Percentiles rank a stretch among this genome's conserved stretches.
These are phyloP conservation scores for Pseudocheirus occidentalis DNA, from an alignment of 2,797 vertebrate species.

Conservation along the genomic window DNA sequence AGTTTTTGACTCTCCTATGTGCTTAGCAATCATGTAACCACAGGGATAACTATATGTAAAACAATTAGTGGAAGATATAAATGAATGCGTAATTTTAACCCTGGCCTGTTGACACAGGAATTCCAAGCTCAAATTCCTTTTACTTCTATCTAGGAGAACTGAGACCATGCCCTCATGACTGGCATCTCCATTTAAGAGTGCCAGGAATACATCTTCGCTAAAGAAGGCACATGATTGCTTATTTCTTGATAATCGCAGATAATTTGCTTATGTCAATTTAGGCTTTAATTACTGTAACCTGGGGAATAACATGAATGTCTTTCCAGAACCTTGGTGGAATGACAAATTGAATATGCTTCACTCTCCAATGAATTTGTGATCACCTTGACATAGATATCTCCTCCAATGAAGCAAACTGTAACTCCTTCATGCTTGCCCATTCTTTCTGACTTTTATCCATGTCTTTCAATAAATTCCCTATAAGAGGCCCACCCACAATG, in stretches of 20 bases:
- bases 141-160: background rate
- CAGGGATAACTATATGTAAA: background rate
- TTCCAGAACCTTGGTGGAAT: background rate
- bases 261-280: slow-evolving; percentile 38
- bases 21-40: background rate
- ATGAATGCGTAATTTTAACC: background rate
- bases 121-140: background rate
- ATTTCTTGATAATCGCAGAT: background rate
- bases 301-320: slow-evolving; percentile 9
- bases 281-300: slow-evolving; percentile 1
- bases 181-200: background rate
- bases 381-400: background rate
- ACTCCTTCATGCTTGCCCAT: background rate
- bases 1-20: background rate
- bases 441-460: background rate
- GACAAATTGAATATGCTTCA: background rate
- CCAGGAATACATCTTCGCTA: background rate
- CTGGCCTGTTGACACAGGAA: background rate
- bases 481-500: background rate
- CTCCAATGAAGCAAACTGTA: background rate
- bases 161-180: background rate
- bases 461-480: background rate
- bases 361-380: background rate
- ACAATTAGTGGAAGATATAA: background rate
- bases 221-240: background rate